A percentile compares a stretch with the other conserved stretches of the same genome.
Evolutionary conservation across 2,888 invertebrate species (phyloP).

Genomic region (Diadegma fenestrale): DNA sequence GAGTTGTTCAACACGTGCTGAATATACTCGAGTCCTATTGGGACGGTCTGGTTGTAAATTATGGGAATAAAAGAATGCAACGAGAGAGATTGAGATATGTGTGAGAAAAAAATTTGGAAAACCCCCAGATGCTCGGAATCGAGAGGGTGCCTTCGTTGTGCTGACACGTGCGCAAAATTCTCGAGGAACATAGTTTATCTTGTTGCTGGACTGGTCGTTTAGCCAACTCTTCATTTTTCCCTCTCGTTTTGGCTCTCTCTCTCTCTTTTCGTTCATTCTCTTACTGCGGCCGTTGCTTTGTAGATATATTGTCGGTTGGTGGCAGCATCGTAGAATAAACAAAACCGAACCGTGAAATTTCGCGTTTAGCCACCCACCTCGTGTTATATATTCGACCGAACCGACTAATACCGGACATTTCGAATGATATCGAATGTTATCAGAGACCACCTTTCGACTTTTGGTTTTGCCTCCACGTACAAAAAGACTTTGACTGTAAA

Average conservation of each 20-base stretch:
- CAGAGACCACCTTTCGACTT: conserved; percentile 6
- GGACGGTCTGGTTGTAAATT: background rate
- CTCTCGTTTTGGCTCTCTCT: conserved; percentile 6
- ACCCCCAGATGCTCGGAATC: conserved; percentile 38
- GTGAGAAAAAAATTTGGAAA: conserved; percentile 49
- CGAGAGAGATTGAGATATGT: conserved; percentile 23
- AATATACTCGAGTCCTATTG: conserved; percentile 1
- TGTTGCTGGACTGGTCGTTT: conserved; percentile 63
- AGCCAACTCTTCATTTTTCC: conserved; percentile 31
- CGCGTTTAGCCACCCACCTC: conserved; percentile 65
- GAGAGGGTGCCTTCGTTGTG: conserved; percentile 35
- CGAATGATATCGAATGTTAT: background rate
- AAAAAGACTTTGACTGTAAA: background rate
- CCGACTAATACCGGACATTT: background rate
- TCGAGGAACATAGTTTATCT: conserved; percentile 65
- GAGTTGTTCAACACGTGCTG: conserved; percentile 11
- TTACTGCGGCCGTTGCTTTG: background rate
- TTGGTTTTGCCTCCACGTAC: background rate
- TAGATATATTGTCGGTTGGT: conserved; percentile 45
- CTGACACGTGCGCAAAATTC: conserved; percentile 68
- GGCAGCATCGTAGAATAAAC: conserved; percentile 63
- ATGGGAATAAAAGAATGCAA: conserved; percentile 13
- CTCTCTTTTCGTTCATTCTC: conserved; percentile 33
- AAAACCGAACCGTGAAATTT: conserved; percentile 63
- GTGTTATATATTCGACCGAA: conserved; percentile 40